Percentiles rank a stretch among this genome's conserved stretches.
Conservation (phyloP, 2,113 vertebrate genomes). For the Otocyon megalotis region DNA sequence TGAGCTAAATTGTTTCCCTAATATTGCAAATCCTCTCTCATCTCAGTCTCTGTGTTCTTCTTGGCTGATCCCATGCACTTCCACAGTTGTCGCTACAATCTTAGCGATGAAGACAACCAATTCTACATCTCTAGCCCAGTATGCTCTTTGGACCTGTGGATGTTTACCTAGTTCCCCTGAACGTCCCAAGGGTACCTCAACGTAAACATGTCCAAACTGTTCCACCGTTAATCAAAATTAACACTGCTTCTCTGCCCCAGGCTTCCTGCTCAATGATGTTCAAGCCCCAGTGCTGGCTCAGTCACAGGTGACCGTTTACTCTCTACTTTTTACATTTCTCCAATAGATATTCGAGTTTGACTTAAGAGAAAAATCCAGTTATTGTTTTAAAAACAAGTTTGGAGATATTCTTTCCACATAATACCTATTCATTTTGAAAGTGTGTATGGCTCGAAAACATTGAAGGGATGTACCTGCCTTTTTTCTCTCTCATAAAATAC, state of each 20-base stretch:
- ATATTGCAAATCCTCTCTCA: neutral
- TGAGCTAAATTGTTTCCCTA: neutral
- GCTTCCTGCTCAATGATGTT: neutral
- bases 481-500: neutral
- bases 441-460: neutral
- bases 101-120: neutral
- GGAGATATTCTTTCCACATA: neutral
- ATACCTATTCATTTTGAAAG: constrained; percentile 1
- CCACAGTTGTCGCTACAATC: neutral
- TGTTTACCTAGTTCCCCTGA: neutral
- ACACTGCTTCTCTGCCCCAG: neutral
- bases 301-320: constrained; percentile 43
- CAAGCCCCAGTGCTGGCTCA: neutral
- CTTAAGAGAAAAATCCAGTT: neutral
- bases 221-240: neutral
- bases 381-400: neutral
- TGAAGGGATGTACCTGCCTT: neutral
- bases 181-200: neutral
- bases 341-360: neutral
- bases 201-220: neutral
- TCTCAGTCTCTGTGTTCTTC: constrained; percentile 12
- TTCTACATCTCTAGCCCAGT: neutral
- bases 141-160: neutral
- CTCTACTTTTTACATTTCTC: neutral
- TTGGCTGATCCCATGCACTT: neutral